Evolutionary conservation across 2,113 vertebrate genomes (phyloP), one percentile per base, ranked within the genome.

Genomic region (Pontoporia blainvillei): DNA sequence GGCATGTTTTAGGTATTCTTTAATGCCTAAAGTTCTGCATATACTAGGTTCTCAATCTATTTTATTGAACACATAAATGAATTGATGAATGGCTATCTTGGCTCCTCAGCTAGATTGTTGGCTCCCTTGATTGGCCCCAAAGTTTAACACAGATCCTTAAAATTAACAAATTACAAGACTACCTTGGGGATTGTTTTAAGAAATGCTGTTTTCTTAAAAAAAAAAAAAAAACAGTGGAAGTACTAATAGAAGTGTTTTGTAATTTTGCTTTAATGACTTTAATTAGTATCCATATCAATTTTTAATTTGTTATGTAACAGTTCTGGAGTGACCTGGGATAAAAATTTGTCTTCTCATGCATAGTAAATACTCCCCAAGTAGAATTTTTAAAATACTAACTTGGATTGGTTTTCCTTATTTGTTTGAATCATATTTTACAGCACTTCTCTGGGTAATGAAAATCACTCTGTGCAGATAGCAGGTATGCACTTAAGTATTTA

Each of bases 391-490:
- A 95, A 79, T 66, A 86, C 34, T 57, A 21, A 86, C 39, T 90
- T 94, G 86, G 31, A 72, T 87, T 83, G 23, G 3, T 91, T 87
- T 95, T 94, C 23, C 61, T 75, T 90, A 62, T 81, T 90, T 90
- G 31, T 75, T 69, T 82, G n/a, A 94, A 87, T n/a, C 93, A 31
- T 93, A 90, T 85, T 95, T 90, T 62, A 83, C 3, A 94, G 91
- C 17, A 83, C 11, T 87, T 94, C 67, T 90, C 36, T 66, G 41
- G 25, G 36, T 85, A 31, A 69, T 75, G 75, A 95, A 46, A 90
- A 82, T 86, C 49, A 64, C 78, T 86, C 72, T 66, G 69, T 85
- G 44, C 12, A 93, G 59, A 39, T 5, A 59, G 39, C 49, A 88
- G 27, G 27, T 91, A 71, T n/a, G 6, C 21, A 61, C 59, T 71